These are phyloP conservation scores for Polypedilum vanderplanki DNA, from an alignment of 1,140 invertebrate genomes.

Conservation along the genomic window DNA sequence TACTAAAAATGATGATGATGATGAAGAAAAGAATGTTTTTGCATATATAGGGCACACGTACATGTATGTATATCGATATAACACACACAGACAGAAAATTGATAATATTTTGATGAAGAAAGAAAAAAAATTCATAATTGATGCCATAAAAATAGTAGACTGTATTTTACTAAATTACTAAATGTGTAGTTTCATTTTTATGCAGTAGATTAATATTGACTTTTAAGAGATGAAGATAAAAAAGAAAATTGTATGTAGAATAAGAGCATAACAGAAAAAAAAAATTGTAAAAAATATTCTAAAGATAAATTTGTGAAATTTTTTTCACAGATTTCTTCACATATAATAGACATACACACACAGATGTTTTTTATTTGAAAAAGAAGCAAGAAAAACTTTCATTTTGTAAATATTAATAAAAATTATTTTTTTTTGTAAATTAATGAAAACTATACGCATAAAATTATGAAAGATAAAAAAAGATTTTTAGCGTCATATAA, in stretches of 20 bases:
- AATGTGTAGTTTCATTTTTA: slow-evolving; percentile 25
- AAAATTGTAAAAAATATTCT: slow-evolving; percentile 20
- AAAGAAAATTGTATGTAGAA: not conserved
- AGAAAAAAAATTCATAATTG: slow-evolving; percentile 24
- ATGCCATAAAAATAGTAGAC: slow-evolving; percentile 27
- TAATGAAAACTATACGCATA: no score
- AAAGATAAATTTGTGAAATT: not conserved
- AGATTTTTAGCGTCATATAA: no score
- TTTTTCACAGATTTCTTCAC: not conserved
- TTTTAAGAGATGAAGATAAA: slow-evolving; percentile 13
- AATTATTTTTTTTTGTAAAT: no score
- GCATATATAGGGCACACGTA: no score
- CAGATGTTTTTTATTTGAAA: not conserved
- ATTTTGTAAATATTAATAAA: no score
- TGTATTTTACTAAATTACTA: slow-evolving; percentile 28
- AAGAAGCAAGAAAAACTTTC: not conserved
- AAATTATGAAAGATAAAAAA: no score
- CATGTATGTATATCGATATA: no score
- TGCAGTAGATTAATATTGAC: slow-evolving; percentile 13
- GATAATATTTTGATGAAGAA: not conserved
- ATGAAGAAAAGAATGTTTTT: no score
- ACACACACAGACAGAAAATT: no score
- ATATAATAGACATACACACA: not conserved
- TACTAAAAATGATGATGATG: no score
- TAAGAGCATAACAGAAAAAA: not conserved